Evolutionary conservation across 1,140 invertebrate genomes (phyloP).

Genomic region (Platorchestia sp.): DNA sequence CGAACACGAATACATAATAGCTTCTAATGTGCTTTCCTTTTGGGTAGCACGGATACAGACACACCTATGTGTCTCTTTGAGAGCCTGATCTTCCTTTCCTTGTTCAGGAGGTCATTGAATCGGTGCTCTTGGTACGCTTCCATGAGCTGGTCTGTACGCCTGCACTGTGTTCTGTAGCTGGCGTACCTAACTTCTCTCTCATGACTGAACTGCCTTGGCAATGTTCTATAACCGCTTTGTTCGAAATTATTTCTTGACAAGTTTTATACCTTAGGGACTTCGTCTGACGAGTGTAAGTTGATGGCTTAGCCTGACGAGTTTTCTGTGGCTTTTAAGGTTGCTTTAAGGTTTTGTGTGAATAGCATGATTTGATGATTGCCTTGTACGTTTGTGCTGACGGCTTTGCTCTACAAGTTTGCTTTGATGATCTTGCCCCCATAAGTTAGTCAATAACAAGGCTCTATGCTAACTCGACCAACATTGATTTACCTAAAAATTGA

Average conservation of each 20-base stretch:
- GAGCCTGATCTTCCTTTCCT: neutral
- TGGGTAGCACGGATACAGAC: neutral
- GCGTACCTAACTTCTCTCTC: neutral
- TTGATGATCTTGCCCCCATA: neutral
- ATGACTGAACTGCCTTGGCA: neutral
- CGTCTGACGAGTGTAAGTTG: neutral
- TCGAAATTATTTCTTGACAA: too few relatives aligned
- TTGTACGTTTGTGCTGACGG: neutral
- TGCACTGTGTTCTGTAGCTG: neutral
- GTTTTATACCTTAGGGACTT: neutral
- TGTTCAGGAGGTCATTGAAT: neutral
- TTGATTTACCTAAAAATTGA: too few relatives aligned
- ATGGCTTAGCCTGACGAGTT: too few relatives aligned
- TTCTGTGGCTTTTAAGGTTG: too few relatives aligned
- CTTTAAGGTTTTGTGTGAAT: too few relatives aligned
- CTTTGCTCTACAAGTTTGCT: neutral
- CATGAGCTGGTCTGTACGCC: neutral
- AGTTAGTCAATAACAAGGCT: too few relatives aligned
- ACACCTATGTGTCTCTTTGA: neutral
- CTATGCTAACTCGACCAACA: too few relatives aligned
- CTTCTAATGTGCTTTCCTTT: neutral
- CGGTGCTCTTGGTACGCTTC: too few relatives aligned
- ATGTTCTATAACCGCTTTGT: too few relatives aligned
- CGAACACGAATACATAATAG: neutral
- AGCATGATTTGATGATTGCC: too few relatives aligned